Evolutionary conservation across 2,888 invertebrate genomes (phyloP).

Genomic region (Eucera pruinosa): DNA sequence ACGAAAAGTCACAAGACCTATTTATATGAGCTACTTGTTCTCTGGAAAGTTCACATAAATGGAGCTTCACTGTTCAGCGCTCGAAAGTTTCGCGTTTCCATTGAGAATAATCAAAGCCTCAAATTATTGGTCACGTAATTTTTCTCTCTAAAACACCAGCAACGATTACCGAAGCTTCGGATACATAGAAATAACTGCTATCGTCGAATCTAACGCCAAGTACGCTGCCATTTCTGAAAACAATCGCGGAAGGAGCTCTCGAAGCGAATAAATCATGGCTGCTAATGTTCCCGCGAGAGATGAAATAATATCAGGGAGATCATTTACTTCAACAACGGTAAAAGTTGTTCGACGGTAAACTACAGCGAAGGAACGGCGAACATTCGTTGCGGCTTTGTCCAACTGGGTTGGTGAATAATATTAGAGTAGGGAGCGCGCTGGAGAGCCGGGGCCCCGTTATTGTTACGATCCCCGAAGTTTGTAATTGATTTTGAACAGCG

Average conservation of each 20-base stretch:
- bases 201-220: neutral
- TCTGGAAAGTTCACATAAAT: too few species aligned
- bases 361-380: slow-evolving; percentile 41
- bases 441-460: slow-evolving; percentile 40
- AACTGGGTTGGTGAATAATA: slow-evolving; percentile 65
- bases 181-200: neutral
- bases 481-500: slow-evolving; percentile 73
- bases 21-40: too few species aligned
- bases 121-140: too few species aligned
- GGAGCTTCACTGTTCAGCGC: too few species aligned
- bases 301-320: slow-evolving; percentile 40
- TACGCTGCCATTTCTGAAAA: neutral
- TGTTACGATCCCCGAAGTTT: slow-evolving; percentile 70
- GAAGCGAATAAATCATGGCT: slow-evolving; percentile 22
- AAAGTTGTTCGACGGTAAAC: slow-evolving; percentile 39
- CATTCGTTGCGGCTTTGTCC: slow-evolving; percentile 54
- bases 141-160: neutral
- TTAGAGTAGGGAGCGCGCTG: slow-evolving; percentile 45
- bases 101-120: neutral
- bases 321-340: slow-evolving; percentile 36
- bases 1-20: too few species aligned
- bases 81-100: neutral
- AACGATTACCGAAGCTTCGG: neutral
- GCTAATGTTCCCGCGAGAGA: neutral
- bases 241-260: neutral